Evolutionary conservation across 2,113 vertebrate genomes (phyloP), one percentile per base, ranked within the genome.

Genomic region (Chauna torquata): DNA sequence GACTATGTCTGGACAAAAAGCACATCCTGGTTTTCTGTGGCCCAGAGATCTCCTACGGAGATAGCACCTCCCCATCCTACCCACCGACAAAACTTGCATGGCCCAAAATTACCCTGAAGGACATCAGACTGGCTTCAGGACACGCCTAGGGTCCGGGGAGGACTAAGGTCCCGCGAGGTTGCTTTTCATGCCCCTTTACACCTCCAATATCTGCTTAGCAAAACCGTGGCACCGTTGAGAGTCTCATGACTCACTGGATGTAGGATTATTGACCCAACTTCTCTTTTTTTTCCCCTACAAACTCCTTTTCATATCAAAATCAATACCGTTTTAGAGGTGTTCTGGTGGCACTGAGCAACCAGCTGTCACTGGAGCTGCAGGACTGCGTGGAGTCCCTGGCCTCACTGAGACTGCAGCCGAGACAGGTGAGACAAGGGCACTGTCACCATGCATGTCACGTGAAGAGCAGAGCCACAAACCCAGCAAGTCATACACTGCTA

Each of bases 171-270:
- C 47, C 18, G 8, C 34, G 50, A 42, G 3, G 40, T 12, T 74
- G 47, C 36, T 76, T 42, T 72, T 59, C 23, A 47, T 2, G 6
- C 55, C 40, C 62, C 27, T 61, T 61, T 72, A 40, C 30, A 68
- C 17, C 28, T 85, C 52, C 36, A 34, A 0, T 14, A 76, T 23
- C 74, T 90, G 66, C 71, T 76, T 80, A 86, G 66, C 34, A 82
- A 68, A 92, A 55, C 55, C n/a, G 13, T 0, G 11, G 65, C 5
- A 7, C 47, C 61, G 40, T 59, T 80, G 32, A 82, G 38, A 74
- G 24, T 50, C n/a, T 59, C 64, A 42, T 55, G 70, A 58, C 17
- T 76, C 66, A 49, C 0, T 57, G 49, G 30, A 44, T 0, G 2
- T 34, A 32, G 5, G 25, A 62, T 64, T 68, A 76, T 55, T 64